Evolutionary conservation across 2,888 invertebrate species (phyloP).

Genomic region (Acleris laterana): DNA sequence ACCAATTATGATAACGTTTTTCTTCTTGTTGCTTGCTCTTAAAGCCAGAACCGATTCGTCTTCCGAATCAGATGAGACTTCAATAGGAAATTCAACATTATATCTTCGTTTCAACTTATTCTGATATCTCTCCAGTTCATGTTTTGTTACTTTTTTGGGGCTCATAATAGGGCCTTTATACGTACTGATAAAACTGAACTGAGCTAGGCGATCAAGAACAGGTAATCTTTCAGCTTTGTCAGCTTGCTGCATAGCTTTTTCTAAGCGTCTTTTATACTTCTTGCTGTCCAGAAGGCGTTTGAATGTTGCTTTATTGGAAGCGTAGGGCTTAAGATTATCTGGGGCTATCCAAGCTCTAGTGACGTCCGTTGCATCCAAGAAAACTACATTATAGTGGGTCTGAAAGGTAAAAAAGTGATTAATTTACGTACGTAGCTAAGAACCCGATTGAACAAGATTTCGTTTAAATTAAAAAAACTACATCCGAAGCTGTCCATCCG

Average conservation of each 20-base stretch:
- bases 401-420: conserved; percentile 53
- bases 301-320: conserved; percentile 49
- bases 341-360: conserved; percentile 77
- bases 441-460: too few relatives aligned
- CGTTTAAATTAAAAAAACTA: too few relatives aligned
- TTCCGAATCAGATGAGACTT: conserved; percentile 53
- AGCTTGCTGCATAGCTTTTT: conserved; percentile 65
- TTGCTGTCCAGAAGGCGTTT: conserved; percentile 47
- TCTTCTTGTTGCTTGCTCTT: conserved; percentile 38
- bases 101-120: conserved; percentile 60
- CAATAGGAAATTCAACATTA: conserved; percentile 59
- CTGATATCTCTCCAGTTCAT: conserved; percentile 55
- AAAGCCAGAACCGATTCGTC: conserved; percentile 41
- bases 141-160: conserved; percentile 61
- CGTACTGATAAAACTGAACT: conserved; percentile 75
- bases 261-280: conserved; percentile 59
- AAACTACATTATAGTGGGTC: conserved; percentile 83
- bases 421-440: too few relatives aligned
- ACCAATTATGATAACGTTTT: conserved; percentile 52
- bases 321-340: conserved; percentile 65
- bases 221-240: conserved; percentile 66
- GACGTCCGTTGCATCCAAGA: conserved; percentile 73
- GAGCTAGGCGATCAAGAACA: conserved; percentile 61
- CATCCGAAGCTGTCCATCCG: too few relatives aligned
- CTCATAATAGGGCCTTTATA: conserved; percentile 68